phyloP scores from a whole-genome alignment of 2,113 vertebrate genomes.

The Festucalex cinctus region DNA sequence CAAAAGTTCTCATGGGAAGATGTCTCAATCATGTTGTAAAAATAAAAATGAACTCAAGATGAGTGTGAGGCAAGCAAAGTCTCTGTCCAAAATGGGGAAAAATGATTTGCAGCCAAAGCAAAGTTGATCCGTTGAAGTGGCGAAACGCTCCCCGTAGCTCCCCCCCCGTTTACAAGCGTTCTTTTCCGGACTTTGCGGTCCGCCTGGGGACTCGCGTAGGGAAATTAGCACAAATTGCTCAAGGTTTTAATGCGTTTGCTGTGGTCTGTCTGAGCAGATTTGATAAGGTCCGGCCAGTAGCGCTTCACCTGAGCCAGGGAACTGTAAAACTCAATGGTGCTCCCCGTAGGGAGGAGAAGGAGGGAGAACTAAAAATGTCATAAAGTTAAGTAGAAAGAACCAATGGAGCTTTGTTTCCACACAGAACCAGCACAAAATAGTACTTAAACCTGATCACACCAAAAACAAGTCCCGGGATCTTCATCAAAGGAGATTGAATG shows the following conservation, averaged over 20 bases:
- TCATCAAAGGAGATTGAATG: not conserved
- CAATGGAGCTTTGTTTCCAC: conserved; percentile 15
- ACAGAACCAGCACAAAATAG: conserved; percentile 8
- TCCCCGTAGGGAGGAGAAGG: conserved; percentile 29
- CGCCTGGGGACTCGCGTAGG: conserved; percentile 37
- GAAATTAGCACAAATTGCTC: conserved; percentile 61
- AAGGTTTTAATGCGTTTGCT: conserved; percentile 41
- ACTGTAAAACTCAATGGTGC: conserved; percentile 35
- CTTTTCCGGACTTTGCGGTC: conserved; percentile 31
- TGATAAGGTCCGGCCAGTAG: conserved; percentile 31
- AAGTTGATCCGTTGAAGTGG: conserved; percentile 17
- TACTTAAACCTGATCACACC: not conserved
- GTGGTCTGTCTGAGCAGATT: conserved; percentile 30
- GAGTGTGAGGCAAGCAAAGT: conserved; percentile 21
- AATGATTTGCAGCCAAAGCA: conserved; percentile 16
- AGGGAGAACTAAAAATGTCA: conserved; percentile 53
- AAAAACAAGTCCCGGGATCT: conserved; percentile 3
- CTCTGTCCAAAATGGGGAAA: conserved; percentile 32
- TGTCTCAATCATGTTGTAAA: conserved; percentile 8
- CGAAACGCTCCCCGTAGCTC: conserved; percentile 24
- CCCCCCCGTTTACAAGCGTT: conserved; percentile 53
- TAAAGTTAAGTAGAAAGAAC: conserved; percentile 19
- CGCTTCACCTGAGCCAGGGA: conserved; percentile 25
- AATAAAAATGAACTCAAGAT: conserved; percentile 11
- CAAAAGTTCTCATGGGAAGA: conserved; percentile 20